phyloP scores from a whole-genome alignment of 2,797 vertebrate genomes.

The Antrozous pallidus region DNA sequence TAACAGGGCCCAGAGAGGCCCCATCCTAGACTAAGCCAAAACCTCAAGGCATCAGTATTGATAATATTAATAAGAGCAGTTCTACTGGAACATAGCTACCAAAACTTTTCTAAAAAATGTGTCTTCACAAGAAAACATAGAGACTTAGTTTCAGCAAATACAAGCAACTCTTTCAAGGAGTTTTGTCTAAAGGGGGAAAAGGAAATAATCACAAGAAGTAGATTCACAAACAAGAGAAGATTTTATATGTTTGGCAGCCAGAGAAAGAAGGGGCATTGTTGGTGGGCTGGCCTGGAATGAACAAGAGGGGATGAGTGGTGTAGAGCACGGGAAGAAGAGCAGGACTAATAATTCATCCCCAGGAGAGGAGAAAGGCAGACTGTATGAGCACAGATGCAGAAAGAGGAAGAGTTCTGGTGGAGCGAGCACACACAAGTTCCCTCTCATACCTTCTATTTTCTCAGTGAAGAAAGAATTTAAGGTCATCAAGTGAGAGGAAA shows the following conservation, averaged over 20 bases:
- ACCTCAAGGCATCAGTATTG: not conserved
- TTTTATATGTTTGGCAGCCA: not conserved
- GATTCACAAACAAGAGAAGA: not conserved
- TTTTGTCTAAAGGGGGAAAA: not conserved
- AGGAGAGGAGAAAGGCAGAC: not conserved
- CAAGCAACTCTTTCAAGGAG: not conserved
- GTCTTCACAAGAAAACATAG: not conserved
- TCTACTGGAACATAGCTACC: not conserved
- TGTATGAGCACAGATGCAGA: not conserved
- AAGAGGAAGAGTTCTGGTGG: not conserved
- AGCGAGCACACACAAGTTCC: not conserved
- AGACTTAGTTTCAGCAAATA: not conserved
- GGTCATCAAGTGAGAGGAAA: not conserved
- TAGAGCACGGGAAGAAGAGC: not conserved
- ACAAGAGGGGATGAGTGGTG: not conserved
- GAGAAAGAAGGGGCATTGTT: not conserved
- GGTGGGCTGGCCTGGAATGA: not conserved
- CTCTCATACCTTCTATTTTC: not conserved
- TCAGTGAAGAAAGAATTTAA: not conserved
- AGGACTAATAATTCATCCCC: not conserved
- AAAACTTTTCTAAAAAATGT: not conserved
- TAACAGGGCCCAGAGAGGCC: not conserved
- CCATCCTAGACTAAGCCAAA: not conserved
- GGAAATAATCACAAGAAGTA: not conserved
- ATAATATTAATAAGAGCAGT: not conserved